Evolutionary conservation across 2,888 invertebrate species (phyloP), one percentile per base, ranked within the genome.

Genomic region (Seira musarum): DNA sequence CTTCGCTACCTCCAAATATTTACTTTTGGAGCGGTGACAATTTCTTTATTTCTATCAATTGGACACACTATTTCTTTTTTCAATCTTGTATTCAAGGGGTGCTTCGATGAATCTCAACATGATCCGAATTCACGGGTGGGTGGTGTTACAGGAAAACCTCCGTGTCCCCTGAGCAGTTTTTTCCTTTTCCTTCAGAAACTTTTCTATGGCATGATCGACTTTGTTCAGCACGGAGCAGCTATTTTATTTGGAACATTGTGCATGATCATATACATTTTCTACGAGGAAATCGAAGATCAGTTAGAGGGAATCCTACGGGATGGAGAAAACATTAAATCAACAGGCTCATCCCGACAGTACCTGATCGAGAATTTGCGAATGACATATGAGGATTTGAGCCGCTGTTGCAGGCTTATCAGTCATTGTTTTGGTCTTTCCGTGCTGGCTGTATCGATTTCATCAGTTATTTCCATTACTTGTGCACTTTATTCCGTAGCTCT

Each of bases 201-300:
- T 10, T 60, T 46, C 15, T 78, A 78, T 25, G 60, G 71, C 6
- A 25, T 78, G 71, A 78, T 78, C n/a, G 78, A 78, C 24, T 78
- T 78, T 63, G 67, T 78, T 17, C 65, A 64, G 2, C 81, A 81
- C 49, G 78, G 73, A 0, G 21, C 65, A 8, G 68, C 76, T 2
- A 19, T 81, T 17, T 46, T 81, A 10, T 81, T 81, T 78, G 69
- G 67, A 22, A 57, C 61, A 1, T 25, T 78, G 5, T 81, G 77
- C 40, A 25, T 81, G 1, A 8, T 74, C 8, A 69, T 81, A 6
- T 74, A 69, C 63, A 46, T 74, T 15, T 71, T 81, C 19, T 73
- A 69, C 30, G 46, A 53, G 19, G 81, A 81, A 46, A 24, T 81
- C 1, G 74, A 49, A 15, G 67, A 73, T 21, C 76, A 73, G 40